Conservation (phyloP, 2,797 vertebrate genomes). For the Megaceryle alcyon region DNA sequence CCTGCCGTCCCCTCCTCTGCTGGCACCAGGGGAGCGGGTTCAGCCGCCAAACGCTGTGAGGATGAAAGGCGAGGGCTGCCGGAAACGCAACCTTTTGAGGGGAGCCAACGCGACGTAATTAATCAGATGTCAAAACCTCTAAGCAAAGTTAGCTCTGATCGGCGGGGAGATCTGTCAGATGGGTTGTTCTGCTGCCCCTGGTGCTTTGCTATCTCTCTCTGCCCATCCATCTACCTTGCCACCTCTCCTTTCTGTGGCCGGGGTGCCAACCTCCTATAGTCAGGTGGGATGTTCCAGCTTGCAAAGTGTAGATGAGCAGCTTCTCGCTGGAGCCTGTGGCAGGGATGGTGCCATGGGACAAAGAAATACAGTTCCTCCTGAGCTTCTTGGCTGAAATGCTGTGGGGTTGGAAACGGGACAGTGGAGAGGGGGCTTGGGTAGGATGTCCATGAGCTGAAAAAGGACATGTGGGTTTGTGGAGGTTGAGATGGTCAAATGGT, state of each 20-base stretch:
- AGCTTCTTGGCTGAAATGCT: neutral
- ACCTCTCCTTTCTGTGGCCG: neutral
- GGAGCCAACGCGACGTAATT: neutral
- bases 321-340: accelerated
- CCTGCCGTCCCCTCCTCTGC: neutral
- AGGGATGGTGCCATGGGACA: neutral
- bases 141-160: constrained; percentile 33
- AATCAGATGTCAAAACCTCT: constrained; percentile 59
- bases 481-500: neutral
- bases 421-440: accelerated
- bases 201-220: neutral
- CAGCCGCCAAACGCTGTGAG: neutral
- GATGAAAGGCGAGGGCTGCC: constrained; percentile 30
- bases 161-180: constrained; percentile 2
- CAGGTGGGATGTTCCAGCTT: neutral
- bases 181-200: neutral
- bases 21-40: neutral
- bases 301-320: neutral
- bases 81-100: neutral
- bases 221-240: neutral
- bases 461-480: accelerated
- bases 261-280: neutral
- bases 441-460: neutral
- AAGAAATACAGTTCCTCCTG: accelerated
- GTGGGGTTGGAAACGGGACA: neutral